Conservation (phyloP, 2,888 invertebrate genomes). For the Pterobdella sp. region DNA sequence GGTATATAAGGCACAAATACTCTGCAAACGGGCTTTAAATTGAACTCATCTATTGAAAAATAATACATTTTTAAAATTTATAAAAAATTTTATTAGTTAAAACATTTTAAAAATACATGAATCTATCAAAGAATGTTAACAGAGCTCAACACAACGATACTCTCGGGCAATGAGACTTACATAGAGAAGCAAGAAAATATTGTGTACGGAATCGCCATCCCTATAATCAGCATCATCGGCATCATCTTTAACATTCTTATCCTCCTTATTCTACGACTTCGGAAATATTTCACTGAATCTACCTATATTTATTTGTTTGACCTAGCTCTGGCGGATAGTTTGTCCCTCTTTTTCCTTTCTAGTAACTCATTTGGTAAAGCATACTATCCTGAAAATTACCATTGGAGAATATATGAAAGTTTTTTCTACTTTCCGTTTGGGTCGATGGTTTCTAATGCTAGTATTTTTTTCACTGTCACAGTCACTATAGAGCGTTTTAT, state of each 20-base stretch:
- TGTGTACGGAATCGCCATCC: slow-evolving; percentile 30
- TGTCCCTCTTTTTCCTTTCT: slow-evolving; percentile 32
- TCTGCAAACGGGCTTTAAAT: no score
- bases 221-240: slow-evolving; percentile 31
- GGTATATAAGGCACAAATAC: no score
- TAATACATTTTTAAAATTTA: no score
- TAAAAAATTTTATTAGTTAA: no score
- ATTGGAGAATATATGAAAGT: slow-evolving; percentile 33
- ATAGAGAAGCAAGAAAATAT: slow-evolving; percentile 17
- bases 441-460: slow-evolving; percentile 32
- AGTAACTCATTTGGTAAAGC: slow-evolving; percentile 33
- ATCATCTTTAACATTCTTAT: slow-evolving; percentile 34
- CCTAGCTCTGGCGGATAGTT: slow-evolving; percentile 35
- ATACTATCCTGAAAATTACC: slow-evolving; percentile 17
- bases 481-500: slow-evolving; percentile 35
- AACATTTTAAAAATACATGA: no score
- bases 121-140: no score
- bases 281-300: slow-evolving; percentile 32
- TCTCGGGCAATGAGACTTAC: neutral
- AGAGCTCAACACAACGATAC: no score
- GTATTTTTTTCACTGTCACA: slow-evolving; percentile 34
- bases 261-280: slow-evolving; percentile 28
- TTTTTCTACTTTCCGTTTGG: slow-evolving; percentile 35
- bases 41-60: no score
- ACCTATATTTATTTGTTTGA: slow-evolving; percentile 34